Evolutionary conservation across 2,113 vertebrate genomes (phyloP), one percentile per base, ranked within the genome.

Genomic region (Rissa tridactyla): DNA sequence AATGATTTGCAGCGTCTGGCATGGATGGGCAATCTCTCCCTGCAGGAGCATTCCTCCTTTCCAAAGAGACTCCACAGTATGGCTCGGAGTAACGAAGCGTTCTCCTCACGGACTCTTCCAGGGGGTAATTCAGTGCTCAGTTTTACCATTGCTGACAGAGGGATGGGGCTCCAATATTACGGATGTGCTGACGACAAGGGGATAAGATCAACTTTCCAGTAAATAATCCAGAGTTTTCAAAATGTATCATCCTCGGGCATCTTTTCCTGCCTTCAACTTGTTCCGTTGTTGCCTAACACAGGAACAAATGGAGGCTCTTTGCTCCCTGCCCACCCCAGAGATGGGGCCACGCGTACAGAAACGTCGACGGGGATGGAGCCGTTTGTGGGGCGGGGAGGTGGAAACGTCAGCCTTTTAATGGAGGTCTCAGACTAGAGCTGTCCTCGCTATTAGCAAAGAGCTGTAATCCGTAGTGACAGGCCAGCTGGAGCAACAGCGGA

Each of bases 391-490:
- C 0, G 1, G 66, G 78, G 66, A 92, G 78, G 46, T 76, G 62
- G 84, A 62, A 94, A 66, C 32, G 3, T 20, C 6, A 1, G 36
- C 65, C 69, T 84, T 80, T 89, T 82, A 62, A 65, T 52, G 92
- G 91, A 70, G 80, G 58, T 62, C 75, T 91, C 58, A 36, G 82
- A 10, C 78, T 87, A 6, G 36, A 62, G 89, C 42, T 42, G 51
- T 11, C 6, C 75, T 86, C 16, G 4, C n/a, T 46, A 2, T 95
- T 90, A 92, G 78, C 84, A 75, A 9, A 3, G 68, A 66, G 68
- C 87, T 86, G 81, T 97, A 92, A 97, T 96, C 82, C 27, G 3
- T 3, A 90, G 87, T 88, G 96, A 95, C 97, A 96, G 95, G 51
- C 91, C 91, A 96, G 89, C 95, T 92, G 91, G 86, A 97, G 94